These are phyloP conservation scores for Chlorospingus semifuscus DNA, from an alignment of 2,797 vertebrate genomes.

Conservation along the genomic window DNA sequence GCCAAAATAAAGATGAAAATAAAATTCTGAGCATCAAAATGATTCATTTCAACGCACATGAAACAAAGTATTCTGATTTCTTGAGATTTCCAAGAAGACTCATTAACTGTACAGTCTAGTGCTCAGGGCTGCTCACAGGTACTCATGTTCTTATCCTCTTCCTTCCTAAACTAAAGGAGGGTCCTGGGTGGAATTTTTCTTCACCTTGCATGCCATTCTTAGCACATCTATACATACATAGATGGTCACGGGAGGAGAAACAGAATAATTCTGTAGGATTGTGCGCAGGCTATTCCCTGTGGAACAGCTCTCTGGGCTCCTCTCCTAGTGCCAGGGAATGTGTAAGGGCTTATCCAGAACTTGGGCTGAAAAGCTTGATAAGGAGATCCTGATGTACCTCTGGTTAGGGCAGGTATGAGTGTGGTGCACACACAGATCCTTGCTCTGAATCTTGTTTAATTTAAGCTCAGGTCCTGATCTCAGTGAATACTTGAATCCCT, in stretches of 20 bases:
- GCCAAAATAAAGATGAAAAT: constrained; percentile 34
- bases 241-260: not conserved
- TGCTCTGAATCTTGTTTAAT: not conserved
- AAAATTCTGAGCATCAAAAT: not conserved
- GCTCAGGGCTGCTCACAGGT: not conserved
- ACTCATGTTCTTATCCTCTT: not conserved
- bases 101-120: not conserved
- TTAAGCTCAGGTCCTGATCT: not conserved
- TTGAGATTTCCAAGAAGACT: not conserved
- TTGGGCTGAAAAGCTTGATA: not conserved
- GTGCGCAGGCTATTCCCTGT: not conserved
- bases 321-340: not conserved
- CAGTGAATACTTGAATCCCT: not conserved
- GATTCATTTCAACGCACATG: not conserved
- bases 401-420: not conserved
- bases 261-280: not conserved
- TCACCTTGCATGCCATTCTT: not conserved
- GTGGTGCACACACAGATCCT: not conserved
- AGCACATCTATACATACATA: accelerated
- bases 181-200: not conserved
- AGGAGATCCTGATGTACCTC: not conserved
- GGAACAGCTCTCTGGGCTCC: not conserved
- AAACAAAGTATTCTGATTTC: constrained; percentile 6
- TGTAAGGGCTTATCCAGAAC: not conserved
- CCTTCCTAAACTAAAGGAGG: not conserved